Evolutionary conservation across 2,888 invertebrate species (phyloP).

Genomic region (Nematopogon swammerdamellus): DNA sequence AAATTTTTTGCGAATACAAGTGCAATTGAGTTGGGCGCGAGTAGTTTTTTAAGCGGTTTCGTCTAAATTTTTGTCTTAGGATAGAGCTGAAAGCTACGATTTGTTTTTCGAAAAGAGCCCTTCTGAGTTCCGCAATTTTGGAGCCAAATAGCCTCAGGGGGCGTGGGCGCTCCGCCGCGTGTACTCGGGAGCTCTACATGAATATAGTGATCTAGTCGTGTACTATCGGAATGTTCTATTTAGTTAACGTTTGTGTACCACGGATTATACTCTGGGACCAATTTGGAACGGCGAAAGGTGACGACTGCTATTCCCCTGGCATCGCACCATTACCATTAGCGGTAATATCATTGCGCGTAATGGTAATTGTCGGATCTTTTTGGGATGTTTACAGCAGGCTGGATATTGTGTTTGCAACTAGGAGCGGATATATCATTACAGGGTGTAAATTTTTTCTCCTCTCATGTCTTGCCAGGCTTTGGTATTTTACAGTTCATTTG

Average conservation of each 20-base stretch:
- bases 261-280: background rate
- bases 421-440: background rate
- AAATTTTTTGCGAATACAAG: slow-evolving; percentile 19
- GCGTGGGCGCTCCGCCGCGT: slow-evolving; percentile 47
- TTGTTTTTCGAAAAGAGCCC: slow-evolving; percentile 19
- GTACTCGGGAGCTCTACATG: slow-evolving; percentile 56
- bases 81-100: background rate
- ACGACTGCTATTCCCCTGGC: no score
- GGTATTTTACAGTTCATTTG: no score
- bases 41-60: slow-evolving; percentile 26
- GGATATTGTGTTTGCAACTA: background rate
- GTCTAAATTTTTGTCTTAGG: slow-evolving; percentile 17
- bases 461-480: no score
- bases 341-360: no score
- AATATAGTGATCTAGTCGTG: slow-evolving; percentile 54
- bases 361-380: background rate
- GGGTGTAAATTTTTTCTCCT: background rate
- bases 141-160: slow-evolving; percentile 42
- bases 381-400: background rate
- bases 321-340: no score
- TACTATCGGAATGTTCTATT: slow-evolving; percentile 46
- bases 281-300: background rate
- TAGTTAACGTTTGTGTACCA: background rate
- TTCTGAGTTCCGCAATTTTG: slow-evolving; percentile 27
- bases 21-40: slow-evolving; percentile 21